These are phyloP conservation scores for Cyclopterus lumpus DNA, from an alignment of 2,797 vertebrate genomes.

Conservation along the genomic window DNA sequence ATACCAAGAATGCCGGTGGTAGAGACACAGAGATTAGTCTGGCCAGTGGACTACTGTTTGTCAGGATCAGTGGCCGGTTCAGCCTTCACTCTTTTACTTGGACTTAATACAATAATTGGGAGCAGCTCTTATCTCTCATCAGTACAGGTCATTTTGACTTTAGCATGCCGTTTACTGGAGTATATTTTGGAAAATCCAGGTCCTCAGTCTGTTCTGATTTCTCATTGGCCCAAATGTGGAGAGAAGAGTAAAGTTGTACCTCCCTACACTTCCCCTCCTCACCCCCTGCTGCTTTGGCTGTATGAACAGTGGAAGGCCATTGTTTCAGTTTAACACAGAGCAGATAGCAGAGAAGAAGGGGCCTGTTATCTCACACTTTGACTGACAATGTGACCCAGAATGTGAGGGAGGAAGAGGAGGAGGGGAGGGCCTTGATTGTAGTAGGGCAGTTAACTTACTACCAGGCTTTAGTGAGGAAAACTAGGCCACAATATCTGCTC, in stretches of 20 bases:
- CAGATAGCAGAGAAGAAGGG: conserved; percentile 62
- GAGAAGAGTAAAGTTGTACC: conserved; percentile 65
- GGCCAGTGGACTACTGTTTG: conserved; percentile 59
- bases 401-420: conserved; percentile 23
- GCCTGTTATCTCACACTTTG: conserved; percentile 63
- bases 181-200: conserved; percentile 39
- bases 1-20: conserved; percentile 75
- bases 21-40: conserved; percentile 71
- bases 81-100: conserved; percentile 8
- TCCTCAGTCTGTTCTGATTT: conserved; percentile 25
- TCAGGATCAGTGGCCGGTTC: conserved; percentile 60
- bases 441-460: conserved; percentile 21
- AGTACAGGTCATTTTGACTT: conserved; percentile 9
- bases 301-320: conserved; percentile 58
- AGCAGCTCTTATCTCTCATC: conserved; percentile 26
- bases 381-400: conserved; percentile 60
- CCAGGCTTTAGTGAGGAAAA: conserved; percentile 35
- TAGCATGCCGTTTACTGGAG: conserved; percentile 17
- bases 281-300: conserved; percentile 60
- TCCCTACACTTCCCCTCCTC: conserved; percentile 64
- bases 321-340: conserved; percentile 72
- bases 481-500: conserved; percentile 40
- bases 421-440: conserved; percentile 9
- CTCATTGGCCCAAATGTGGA: conserved; percentile 54
- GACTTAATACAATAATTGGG: conserved; percentile 13